phyloP scores from a whole-genome alignment of 2,888 invertebrate species.

The Phlogophora meticulosa region DNA sequence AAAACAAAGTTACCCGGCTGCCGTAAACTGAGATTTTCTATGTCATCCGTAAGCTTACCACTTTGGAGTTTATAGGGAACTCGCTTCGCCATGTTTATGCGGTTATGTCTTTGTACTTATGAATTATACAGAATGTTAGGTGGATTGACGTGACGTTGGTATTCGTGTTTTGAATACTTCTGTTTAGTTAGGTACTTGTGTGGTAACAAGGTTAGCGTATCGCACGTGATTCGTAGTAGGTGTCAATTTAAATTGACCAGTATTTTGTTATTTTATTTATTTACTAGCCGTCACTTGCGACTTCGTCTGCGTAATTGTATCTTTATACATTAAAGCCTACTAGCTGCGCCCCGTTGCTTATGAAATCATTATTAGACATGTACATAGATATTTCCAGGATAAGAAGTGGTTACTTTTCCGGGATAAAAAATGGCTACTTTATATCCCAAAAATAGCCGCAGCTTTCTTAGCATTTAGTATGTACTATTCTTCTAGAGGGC shows the following conservation, averaged over 20 bases:
- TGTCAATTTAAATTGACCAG: neutral
- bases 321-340: no score
- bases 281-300: no score
- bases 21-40: constrained; percentile 69
- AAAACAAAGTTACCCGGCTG: constrained; percentile 68
- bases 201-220: neutral
- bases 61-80: constrained; percentile 60
- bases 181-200: constrained; percentile 16
- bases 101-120: constrained; percentile 55
- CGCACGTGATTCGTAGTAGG: neutral
- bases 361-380: no score
- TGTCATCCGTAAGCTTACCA: constrained; percentile 68
- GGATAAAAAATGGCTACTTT: no score
- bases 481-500: no score
- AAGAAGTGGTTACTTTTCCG: no score
- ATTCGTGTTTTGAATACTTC: constrained; percentile 35
- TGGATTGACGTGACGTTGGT: constrained; percentile 41
- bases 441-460: no score
- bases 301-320: no score
- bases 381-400: no score
- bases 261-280: neutral
- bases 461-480: no score
- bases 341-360: no score
- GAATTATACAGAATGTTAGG: constrained; percentile 58
- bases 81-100: constrained; percentile 55